These are phyloP conservation scores for Callimorpha dominula DNA, from an alignment of 2,888 invertebrate species.

Conservation along the genomic window DNA sequence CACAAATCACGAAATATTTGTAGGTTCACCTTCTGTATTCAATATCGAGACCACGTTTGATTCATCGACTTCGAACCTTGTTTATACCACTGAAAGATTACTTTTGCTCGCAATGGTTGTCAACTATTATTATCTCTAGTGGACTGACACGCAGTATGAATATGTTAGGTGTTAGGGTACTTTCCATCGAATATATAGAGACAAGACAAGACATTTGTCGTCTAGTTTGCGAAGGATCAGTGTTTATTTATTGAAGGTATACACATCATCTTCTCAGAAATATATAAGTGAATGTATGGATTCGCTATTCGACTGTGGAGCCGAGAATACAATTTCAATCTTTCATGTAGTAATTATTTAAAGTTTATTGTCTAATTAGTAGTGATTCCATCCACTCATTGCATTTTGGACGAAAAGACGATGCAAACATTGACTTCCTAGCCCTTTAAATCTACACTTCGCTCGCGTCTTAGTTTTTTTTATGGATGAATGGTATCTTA, in stretches of 20 bases:
- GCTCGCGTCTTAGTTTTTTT: too few species aligned
- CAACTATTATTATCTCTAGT: slow-evolving; percentile 32
- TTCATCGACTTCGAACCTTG: slow-evolving; percentile 17
- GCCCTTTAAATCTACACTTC: too few species aligned
- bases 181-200: slow-evolving; percentile 23
- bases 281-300: not conserved
- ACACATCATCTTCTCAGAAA: not conserved
- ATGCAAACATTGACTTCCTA: too few species aligned
- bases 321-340: not conserved
- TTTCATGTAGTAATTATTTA: too few species aligned
- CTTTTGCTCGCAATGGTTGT: not conserved
- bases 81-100: not conserved
- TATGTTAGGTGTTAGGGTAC: slow-evolving; percentile 41
- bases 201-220: slow-evolving; percentile 37
- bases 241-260: slow-evolving; percentile 10
- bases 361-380: too few species aligned
- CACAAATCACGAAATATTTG: slow-evolving; percentile 51
- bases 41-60: slow-evolving; percentile 26
- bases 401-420: too few species aligned
- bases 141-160: slow-evolving; percentile 39
- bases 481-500: too few species aligned
- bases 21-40: slow-evolving; percentile 47
- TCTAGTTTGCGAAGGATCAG: slow-evolving; percentile 11
- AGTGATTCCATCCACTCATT: too few species aligned
- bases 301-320: not conserved